phyloP scores from a whole-genome alignment of 2,888 invertebrate species.

The Apocheima hispidaria region DNA sequence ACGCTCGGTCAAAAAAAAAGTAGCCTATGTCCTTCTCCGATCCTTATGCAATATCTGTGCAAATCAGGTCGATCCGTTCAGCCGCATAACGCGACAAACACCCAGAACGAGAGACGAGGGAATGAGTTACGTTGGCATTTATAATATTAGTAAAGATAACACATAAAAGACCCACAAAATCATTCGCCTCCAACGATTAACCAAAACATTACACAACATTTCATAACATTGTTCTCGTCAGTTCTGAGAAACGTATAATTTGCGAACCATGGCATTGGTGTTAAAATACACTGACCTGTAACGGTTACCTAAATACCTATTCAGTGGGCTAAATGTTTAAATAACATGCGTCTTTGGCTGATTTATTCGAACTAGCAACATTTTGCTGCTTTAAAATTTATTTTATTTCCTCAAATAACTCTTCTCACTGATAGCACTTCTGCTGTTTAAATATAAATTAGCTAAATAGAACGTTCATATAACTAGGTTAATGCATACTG shows the following conservation, averaged over 20 bases:
- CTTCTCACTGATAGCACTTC: not conserved
- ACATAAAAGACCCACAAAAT: not conserved
- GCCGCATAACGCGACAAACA: too few relatives aligned
- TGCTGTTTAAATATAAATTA: too few relatives aligned
- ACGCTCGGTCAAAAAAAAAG: too few relatives aligned
- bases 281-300: constrained; percentile 27
- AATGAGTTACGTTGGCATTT: too few relatives aligned
- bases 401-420: not conserved
- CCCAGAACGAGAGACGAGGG: too few relatives aligned
- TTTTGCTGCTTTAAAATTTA: not conserved
- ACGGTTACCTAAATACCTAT: constrained; percentile 25
- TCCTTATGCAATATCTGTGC: too few relatives aligned
- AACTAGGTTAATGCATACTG: too few relatives aligned
- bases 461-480: too few relatives aligned
- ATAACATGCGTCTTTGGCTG: constrained; percentile 1
- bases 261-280: constrained; percentile 26
- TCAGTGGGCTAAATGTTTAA: constrained; percentile 8
- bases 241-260: constrained; percentile 16
- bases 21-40: too few relatives aligned
- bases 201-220: constrained; percentile 20
- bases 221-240: constrained; percentile 23
- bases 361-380: constrained; percentile 1
- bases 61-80: too few relatives aligned
- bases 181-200: not conserved
- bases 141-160: too few relatives aligned